Base-by-base conservation (phyloP, 2,113 vertebrate genomes). In the Oryzias woworae region DNA sequence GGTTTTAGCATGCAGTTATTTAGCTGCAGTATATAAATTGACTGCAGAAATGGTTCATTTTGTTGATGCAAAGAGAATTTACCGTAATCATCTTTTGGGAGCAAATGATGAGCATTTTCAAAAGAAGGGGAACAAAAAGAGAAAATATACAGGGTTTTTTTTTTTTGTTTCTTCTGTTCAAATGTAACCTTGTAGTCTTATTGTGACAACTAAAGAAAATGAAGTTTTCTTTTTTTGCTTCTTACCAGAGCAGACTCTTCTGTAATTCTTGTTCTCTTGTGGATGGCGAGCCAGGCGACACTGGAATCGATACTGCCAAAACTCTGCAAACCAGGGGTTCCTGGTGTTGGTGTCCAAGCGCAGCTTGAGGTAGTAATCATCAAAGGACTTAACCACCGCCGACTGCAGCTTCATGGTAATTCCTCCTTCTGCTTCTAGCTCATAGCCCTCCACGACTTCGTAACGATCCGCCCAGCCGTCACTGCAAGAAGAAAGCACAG, bases 251-350 rank as follows among this genome's bases (percentile, higher is more conserved):
- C 97, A 99, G 74, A 96, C 90, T 85, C 92, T 96, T 78, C 94
- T 95, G 90, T 94, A 98, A 87, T 95, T 97, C 42, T 76, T 92
- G 73, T 99, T 98, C 82, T 99, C 97, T 50, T 93, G 91, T 0
- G 93, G 90, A 57, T 98, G 95, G 16, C 96, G 96, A 0, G 92
- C 92, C 17, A 99, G 92, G 36, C 95, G 95, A 64, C 97, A 99
- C 85, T 99, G 96, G 84, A 99, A 99, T 3, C 95, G 94, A 73
- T 98, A 94, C 86, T 99, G 97, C 97, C 97, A 99, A 88, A 99
- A 99, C 83, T 99, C 97, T 0, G 95, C 74, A 53, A 99, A 99
- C 97, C 97, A 99, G 0, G 97, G 97, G 81, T 99, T 99, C 77
- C 97, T 92, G 0, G 87, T 94, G 82, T 99, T 99, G 44, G 91